Evolutionary conservation across 2,797 vertebrate genomes (phyloP).

Genomic region (Micromesistius poutassou): DNA sequence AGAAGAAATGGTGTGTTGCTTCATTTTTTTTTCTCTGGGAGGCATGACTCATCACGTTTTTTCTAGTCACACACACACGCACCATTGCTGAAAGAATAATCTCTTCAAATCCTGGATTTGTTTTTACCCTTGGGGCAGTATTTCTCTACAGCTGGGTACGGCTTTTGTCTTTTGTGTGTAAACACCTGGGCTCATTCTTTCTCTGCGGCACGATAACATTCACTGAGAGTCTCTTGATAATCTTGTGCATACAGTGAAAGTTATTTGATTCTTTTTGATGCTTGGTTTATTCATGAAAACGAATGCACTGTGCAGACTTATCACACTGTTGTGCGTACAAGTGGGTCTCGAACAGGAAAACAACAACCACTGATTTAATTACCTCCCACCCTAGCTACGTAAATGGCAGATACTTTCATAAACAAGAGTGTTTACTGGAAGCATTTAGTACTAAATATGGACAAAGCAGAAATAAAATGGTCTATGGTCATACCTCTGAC

Average conservation of each 20-base stretch:
- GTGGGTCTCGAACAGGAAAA: background rate
- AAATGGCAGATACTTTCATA: conserved; percentile 9
- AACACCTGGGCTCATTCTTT: conserved; percentile 12
- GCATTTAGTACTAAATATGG: conserved; percentile 6
- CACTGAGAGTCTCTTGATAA: background rate
- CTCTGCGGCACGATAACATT: background rate
- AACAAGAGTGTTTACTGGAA: conserved; percentile 45
- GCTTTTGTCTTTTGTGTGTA: conserved; percentile 23
- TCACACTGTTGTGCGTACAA: background rate
- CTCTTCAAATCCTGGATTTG: conserved; percentile 35
- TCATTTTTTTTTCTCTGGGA: conserved; percentile 24
- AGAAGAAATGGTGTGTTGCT: conserved; percentile 24
- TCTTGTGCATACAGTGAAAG: background rate
- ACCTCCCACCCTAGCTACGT: background rate
- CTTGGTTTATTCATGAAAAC: background rate
- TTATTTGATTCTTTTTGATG: background rate
- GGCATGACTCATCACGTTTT: conserved; percentile 10
- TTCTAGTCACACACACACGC: background rate
- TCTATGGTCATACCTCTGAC: conserved; percentile 25
- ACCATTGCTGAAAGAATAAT: conserved; percentile 25
- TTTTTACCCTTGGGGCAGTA: conserved; percentile 43
- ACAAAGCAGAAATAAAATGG: background rate
- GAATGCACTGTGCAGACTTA: background rate
- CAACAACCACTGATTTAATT: background rate
- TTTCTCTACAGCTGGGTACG: conserved; percentile 36